A percentile compares a stretch with the other conserved stretches of the same genome.
These are phyloP conservation scores for Pseudopipra pipra DNA, from an alignment of 2,113 vertebrate species.

Conservation along the genomic window DNA sequence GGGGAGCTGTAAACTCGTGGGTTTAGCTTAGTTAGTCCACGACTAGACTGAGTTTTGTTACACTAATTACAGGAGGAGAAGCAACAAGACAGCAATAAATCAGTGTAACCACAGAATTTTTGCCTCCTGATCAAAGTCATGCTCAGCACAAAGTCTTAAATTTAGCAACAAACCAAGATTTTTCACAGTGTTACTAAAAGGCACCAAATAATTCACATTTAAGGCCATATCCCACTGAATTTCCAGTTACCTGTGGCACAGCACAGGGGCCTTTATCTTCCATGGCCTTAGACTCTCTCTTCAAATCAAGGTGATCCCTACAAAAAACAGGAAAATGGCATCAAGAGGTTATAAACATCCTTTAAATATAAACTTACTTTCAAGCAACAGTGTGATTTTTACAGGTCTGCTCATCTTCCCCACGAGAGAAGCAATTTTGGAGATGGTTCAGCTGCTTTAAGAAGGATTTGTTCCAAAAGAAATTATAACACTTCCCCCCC, in stretches of 20 bases:
- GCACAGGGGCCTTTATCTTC: slow-evolving; percentile 34
- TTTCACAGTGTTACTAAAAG: background rate
- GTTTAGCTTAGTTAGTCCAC: background rate
- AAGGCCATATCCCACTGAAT: background rate
- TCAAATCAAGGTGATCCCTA: slow-evolving; percentile 33
- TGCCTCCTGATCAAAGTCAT: background rate
- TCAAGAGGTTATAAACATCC: background rate
- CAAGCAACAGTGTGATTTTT: background rate
- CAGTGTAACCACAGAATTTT: background rate
- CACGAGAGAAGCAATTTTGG: background rate
- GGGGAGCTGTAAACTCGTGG: background rate
- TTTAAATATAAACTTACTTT: background rate
- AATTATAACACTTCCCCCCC: background rate
- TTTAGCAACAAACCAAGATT: background rate
- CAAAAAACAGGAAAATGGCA: background rate
- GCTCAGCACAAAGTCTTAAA: fast-evolving
- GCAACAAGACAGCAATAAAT: background rate
- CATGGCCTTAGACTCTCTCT: background rate
- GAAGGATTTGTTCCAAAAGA: background rate
- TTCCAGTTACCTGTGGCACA: slow-evolving; percentile 65
- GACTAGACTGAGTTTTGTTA: background rate
- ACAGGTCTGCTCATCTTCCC: background rate
- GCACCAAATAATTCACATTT: background rate
- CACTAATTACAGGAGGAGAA: background rate
- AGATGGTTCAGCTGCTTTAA: background rate